Conservation (phyloP, 2,113 vertebrate species). For the Centropristis striata region DNA sequence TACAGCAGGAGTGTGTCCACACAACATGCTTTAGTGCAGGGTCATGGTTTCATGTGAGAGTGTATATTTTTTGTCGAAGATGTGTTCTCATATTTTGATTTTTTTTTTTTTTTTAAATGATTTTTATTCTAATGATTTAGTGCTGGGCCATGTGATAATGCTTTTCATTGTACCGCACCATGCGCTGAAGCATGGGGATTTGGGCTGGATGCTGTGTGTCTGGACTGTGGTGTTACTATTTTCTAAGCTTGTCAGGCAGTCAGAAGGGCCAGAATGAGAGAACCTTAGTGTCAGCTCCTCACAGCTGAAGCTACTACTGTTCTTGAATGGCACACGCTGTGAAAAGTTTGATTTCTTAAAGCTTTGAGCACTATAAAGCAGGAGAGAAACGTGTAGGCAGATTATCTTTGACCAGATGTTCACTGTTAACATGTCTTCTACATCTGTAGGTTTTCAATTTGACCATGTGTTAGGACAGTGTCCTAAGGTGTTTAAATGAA, state of each 20-base stretch:
- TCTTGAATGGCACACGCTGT: slow-evolving; percentile 81
- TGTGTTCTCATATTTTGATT: slow-evolving; percentile 38
- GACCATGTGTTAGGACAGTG: slow-evolving; percentile 37
- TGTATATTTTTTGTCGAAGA: slow-evolving; percentile 43
- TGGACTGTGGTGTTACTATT: slow-evolving; percentile 38
- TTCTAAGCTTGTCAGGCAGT: slow-evolving; percentile 10
- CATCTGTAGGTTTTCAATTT: slow-evolving; percentile 47
- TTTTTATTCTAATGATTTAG: slow-evolving; percentile 32
- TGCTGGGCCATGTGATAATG: slow-evolving; percentile 56
- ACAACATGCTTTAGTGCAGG: slow-evolving; percentile 34
- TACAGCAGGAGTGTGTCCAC: slow-evolving; percentile 26
- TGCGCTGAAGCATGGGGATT: slow-evolving; percentile 47
- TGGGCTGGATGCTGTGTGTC: slow-evolving; percentile 46
- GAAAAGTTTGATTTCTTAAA: slow-evolving; percentile 73
- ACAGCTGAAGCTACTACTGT: slow-evolving; percentile 37
- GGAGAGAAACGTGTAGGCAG: slow-evolving; percentile 9
- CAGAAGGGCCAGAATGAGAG: slow-evolving; percentile 78
- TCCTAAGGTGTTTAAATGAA: slow-evolving; percentile 18
- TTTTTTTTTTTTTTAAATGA: slow-evolving; percentile 20
- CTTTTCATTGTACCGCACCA: slow-evolving; percentile 66
- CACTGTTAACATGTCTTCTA: slow-evolving; percentile 49
- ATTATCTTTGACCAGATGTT: slow-evolving; percentile 58
- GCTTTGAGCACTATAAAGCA: slow-evolving; percentile 69
- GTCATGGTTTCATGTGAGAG: slow-evolving; percentile 36
- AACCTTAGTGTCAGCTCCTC: slow-evolving; percentile 44